A percentile compares a stretch with the other conserved stretches of the same genome.
Conservation (phyloP, 2,797 vertebrate species). For the Notolabrus celidotus region DNA sequence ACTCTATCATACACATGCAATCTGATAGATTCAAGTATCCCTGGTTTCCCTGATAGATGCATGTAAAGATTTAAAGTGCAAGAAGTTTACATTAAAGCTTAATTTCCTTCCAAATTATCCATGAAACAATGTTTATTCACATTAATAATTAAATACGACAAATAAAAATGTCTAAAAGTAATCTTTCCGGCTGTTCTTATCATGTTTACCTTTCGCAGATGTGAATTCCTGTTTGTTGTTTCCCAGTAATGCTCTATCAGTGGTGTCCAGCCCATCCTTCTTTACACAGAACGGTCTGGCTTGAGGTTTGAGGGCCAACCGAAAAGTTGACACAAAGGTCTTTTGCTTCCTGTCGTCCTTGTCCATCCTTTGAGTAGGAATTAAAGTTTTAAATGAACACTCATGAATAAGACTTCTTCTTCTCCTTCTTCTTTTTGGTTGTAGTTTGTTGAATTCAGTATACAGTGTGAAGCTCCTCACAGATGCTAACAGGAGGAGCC, state of each 20-base stretch:
- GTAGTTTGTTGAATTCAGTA: background rate
- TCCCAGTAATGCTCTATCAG: constrained; percentile 8
- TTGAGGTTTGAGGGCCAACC: constrained; percentile 68
- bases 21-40: constrained; percentile 5
- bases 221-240: constrained; percentile 40
- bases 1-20: background rate
- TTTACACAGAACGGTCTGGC: background rate
- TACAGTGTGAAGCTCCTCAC: constrained; percentile 25
- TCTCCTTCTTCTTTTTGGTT: constrained; percentile 6
- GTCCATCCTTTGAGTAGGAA: constrained; percentile 71
- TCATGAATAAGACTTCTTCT: constrained; percentile 31
- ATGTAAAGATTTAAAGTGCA: too few relatives aligned
- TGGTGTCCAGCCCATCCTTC: constrained; percentile 42
- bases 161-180: background rate
- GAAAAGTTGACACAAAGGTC: constrained; percentile 81
- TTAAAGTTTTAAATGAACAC: constrained; percentile 21
- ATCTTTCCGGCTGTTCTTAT: background rate
- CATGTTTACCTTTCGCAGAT: constrained; percentile 73
- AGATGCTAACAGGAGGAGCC: constrained; percentile 57
- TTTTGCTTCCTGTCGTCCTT: constrained; percentile 62
- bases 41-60: constrained; percentile 1
- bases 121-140: background rate
- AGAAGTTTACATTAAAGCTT: too few relatives aligned
- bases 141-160: background rate
- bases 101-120: background rate